Evolutionary conservation across 2,888 invertebrate species (phyloP), one percentile per base, ranked within the genome.

Genomic region (Monoplex corrugatus): DNA sequence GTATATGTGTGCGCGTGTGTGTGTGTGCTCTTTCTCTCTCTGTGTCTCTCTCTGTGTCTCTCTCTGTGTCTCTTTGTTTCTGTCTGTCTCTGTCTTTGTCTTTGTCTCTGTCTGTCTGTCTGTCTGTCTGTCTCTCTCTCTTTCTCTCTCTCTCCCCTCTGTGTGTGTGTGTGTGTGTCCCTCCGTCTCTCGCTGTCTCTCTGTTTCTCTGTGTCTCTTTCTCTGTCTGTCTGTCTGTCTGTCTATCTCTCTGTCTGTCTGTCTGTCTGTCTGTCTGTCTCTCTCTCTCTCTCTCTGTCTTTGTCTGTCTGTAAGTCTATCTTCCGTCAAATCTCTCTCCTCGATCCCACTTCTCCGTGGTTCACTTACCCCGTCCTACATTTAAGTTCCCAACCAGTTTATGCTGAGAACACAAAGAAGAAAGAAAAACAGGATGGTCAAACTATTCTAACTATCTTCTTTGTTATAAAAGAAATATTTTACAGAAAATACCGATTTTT

Each of bases 271-370:
- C 68, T 68, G 16, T 68, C 68, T 68, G 16, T 68, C 68, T 68
- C 68, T 68, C 68, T 68, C 68, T 68, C 68, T 68, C 68, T 68
- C 68, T 68, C 68, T 68, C 68, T 68, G 16, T 68, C 68, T 68
- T 28, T 68, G 16, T 68, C 68, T 68, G 10, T 68, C 68, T 68
- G 16, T 68, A 10, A 19, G 16, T 68, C 68, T 68, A 10, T 68
- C 68, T 68, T 28, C 28, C 68, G 8, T 28, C 28, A 8, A 50
- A 13, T 19, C 50, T 19, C 50, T 19, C 50, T 50, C 50, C 50
- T n/a, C n/a, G n/a, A n/a, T n/a, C n/a, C n/a, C n/a, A n/a, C n/a
- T n/a, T n/a, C n/a, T n/a, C n/a, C n/a, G n/a, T n/a, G n/a, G n/a
- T n/a, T n/a, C n/a, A n/a, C n/a, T n/a, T n/a, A n/a, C n/a, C n/a